Base-by-base conservation (phyloP, 2,888 invertebrate genomes). In the Chrysolina oricalcia region DNA sequence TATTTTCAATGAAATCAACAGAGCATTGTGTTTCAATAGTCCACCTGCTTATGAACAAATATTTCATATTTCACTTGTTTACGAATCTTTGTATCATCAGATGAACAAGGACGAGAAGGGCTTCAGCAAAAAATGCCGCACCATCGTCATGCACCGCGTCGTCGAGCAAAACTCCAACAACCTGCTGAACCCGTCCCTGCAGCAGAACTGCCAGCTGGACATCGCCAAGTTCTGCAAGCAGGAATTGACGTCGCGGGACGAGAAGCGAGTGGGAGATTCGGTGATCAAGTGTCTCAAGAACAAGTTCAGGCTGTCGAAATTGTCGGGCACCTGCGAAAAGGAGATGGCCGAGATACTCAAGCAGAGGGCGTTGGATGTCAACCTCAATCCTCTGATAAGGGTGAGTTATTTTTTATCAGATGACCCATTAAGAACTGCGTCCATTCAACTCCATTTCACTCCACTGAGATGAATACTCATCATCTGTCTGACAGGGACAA, bases 101-200 rank as follows among this genome's bases (percentile, higher is more conserved):
- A 91, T 90, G 76, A 92, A 94, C 86, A 94, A 94, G 83, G 94
- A 96, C 84, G 93, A 95, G 83, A 89, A 91, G 0, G 91, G 92
- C 21, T 98, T 98, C 88, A 95, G 96, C 86, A 92, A 93, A 72
- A 94, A 94, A 79, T 98, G 98, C 86, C 94, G 94, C 85, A 90
- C 93, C 71, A 92, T 97, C 19, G 94, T 98, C n/a, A 91, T 95
- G 0, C 94, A 95, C 85, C 92, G 98, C 81, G 94, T 97, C 93
- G 94, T 96, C 79, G 96, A 97, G 87, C 96, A 96, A 88, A 96
- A 96, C 86, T 92, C 94, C 74, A 98, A 98, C 89, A 96, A 95
- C 85, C 92, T 97, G 76, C 93, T 98, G 78, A 97, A 98, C 89
- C 95, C 95, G 3, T 92, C 94, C 23, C 90, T 98, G 73, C 94